Evolutionary conservation across 1,140 invertebrate genomes (phyloP).

Genomic region (Latrodectus geometricus): DNA sequence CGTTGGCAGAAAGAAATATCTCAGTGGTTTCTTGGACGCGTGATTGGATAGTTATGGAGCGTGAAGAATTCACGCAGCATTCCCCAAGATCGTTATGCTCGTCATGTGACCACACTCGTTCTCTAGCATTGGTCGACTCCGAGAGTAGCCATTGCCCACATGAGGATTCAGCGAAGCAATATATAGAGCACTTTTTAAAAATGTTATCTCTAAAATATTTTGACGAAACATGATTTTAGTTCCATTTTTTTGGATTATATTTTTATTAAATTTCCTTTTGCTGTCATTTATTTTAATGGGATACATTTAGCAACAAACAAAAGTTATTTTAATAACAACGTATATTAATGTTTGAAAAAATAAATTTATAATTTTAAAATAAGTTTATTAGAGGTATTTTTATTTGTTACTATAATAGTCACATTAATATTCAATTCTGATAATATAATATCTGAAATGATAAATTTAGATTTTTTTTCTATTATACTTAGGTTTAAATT

Average conservation of each 20-base stretch:
- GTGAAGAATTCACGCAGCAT: constrained; percentile 47
- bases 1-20: constrained; percentile 30
- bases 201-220: background rate
- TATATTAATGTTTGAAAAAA: too few relatives aligned
- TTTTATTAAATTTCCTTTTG: too few relatives aligned
- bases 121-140: constrained; percentile 20
- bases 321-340: too few relatives aligned
- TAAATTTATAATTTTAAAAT: too few relatives aligned
- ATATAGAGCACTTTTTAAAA: constrained; percentile 11
- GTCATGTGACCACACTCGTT: constrained; percentile 42
- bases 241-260: background rate
- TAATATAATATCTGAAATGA: too few relatives aligned
- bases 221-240: background rate
- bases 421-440: too few relatives aligned
- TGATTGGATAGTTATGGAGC: constrained; percentile 57
- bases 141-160: constrained; percentile 11
- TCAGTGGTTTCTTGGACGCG: constrained; percentile 39
- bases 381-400: too few relatives aligned
- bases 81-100: constrained; percentile 47
- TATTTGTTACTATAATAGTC: too few relatives aligned
- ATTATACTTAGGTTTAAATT: too few relatives aligned
- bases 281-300: too few relatives aligned
- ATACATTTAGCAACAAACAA: too few relatives aligned
- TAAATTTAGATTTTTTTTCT: too few relatives aligned
- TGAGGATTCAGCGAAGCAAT: constrained; percentile 36